Base-by-base conservation (phyloP, 2,888 invertebrate genomes). In the Drosophila tripunctata region DNA sequence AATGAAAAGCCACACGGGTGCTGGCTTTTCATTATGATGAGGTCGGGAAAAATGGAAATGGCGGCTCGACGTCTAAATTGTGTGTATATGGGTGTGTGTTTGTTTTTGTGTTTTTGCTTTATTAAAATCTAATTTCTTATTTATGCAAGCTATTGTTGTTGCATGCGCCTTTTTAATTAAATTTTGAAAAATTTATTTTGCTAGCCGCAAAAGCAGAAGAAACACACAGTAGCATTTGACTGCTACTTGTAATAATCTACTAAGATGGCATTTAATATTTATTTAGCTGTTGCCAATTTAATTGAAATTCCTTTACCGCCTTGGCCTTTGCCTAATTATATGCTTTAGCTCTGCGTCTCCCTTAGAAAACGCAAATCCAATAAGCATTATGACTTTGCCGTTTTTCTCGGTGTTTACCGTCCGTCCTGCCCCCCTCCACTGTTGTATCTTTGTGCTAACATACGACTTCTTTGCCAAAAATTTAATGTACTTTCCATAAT, bases 121-220 rank as follows among this genome's bases (percentile, higher is more conserved):
- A 87, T 82, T 82, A 85, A 87, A 85, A 69, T 72, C 71, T 63
- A 85, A 85, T 81, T 78, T 87, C 58, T 78, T 82, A 82, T 85
- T 82, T 75, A 82, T 82, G 87, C 71, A 56, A 61, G 60, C 65
- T 65, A 70, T 73, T 75, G 58, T 14, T 30, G 63, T 24, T 51
- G 30, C 30, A 33, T 24, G 36, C 17, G 6, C n/a, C 19, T 7
- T 84, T 77, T 81, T 84, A 84, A 81, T 87, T 87, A 81, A 81
- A 87, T 81, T 87, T 67, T 77, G 43, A 65, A 78, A 70, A 69
- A 80, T 84, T 70, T 74, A 81, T 87, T 70, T 62, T 30, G n/a
- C n/a, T 36, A 63, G 54, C 62, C 63, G 4, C 68, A 72, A 51
- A 69, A 41, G 43, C 33, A 51, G 30, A 22, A 19, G 12, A 31